Evolutionary conservation across 2,888 invertebrate genomes (phyloP).

Genomic region (Invenusta paracnida): DNA sequence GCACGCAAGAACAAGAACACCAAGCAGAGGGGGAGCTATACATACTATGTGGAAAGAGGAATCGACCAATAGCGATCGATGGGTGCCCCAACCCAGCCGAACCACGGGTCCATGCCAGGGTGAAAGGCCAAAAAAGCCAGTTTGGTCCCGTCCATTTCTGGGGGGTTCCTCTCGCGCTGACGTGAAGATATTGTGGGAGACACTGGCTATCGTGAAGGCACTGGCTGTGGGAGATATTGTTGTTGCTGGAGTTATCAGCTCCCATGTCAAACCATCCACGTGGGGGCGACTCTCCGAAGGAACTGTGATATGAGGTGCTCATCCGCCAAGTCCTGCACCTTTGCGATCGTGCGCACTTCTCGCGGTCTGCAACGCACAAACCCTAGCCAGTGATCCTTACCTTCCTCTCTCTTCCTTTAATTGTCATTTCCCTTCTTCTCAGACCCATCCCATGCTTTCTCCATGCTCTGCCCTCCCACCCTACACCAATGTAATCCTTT

Average conservation of each 20-base stretch:
- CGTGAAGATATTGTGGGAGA: neutral
- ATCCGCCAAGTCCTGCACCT: neutral
- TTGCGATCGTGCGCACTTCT: neutral
- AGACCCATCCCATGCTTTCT: too few relatives aligned
- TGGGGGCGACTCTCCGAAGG: neutral
- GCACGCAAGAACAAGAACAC: too few relatives aligned
- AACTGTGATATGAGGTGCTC: neutral
- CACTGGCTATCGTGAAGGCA: neutral
- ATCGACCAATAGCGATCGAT: too few relatives aligned
- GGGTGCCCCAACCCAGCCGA: neutral
- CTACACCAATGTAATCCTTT: too few relatives aligned
- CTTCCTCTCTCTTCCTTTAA: too few relatives aligned
- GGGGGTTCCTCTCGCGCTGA: neutral
- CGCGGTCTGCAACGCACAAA: neutral
- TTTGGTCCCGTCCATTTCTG: neutral
- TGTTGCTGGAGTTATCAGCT: neutral
- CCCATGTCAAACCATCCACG: neutral
- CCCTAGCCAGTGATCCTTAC: neutral
- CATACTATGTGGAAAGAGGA: too few relatives aligned
- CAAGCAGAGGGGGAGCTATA: too few relatives aligned
- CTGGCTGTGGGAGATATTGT: neutral
- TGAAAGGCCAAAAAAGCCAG: neutral
- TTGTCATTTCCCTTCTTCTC: too few relatives aligned
- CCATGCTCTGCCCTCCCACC: too few relatives aligned
- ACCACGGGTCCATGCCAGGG: neutral